These are phyloP conservation scores for Plebejus anna DNA, from an alignment of 2,888 invertebrate genomes.

Conservation along the genomic window DNA sequence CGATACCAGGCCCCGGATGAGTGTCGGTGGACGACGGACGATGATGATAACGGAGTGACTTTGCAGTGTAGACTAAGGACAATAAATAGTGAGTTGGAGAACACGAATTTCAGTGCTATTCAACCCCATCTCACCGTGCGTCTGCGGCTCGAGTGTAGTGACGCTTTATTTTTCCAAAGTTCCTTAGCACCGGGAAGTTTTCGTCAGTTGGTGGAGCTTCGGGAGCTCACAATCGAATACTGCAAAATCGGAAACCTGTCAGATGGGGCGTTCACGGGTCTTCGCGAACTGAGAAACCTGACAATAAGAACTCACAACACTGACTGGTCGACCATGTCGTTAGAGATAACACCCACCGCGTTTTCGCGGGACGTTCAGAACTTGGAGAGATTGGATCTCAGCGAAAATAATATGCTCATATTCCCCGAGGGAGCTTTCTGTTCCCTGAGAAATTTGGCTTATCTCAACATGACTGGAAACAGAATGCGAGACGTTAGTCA, in stretches of 20 bases:
- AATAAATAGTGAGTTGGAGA: conserved; percentile 90
- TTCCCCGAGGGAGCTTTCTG: conserved; percentile 89
- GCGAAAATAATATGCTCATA: conserved; percentile 89
- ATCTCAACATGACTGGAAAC: conserved; percentile 89
- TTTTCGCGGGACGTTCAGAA: conserved; percentile 87
- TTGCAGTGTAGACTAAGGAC: conserved; percentile 87
- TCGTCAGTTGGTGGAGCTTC: conserved; percentile 86
- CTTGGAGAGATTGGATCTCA: conserved; percentile 86
- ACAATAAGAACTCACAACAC: conserved; percentile 91
- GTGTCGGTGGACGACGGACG: conserved; percentile 88
- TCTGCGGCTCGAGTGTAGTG: conserved; percentile 88
- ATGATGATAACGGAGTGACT: conserved; percentile 83
- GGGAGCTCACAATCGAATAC: conserved; percentile 88
- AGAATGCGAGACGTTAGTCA: conserved; percentile 86
- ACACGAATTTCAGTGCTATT: conserved; percentile 90
- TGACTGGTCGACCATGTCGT: conserved; percentile 89
- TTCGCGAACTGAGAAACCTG: conserved; percentile 87
- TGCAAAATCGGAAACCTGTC: conserved; percentile 91
- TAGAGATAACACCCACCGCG: conserved; percentile 86
- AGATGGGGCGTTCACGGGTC: conserved; percentile 89
- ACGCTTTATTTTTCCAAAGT: conserved; percentile 89
- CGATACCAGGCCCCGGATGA: conserved; percentile 90
- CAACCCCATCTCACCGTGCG: conserved; percentile 90
- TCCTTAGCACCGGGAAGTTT: conserved; percentile 88
- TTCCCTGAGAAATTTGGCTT: conserved; percentile 85